phyloP scores from a whole-genome alignment of 2,113 vertebrate species.

The Stegostoma tigrinum region DNA sequence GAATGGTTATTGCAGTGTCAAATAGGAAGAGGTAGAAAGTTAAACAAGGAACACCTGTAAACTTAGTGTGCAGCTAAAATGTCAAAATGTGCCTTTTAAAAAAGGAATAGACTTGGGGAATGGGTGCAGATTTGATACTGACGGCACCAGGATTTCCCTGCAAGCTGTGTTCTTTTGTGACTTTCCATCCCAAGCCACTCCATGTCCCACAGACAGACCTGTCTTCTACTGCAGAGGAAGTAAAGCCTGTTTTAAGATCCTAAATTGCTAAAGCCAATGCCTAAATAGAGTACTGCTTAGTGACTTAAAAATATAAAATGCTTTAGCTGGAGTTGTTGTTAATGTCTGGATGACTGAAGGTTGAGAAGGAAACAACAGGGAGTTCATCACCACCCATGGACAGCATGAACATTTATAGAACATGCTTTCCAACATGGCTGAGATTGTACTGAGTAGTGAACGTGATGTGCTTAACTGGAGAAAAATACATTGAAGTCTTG shows the following conservation, averaged over 20 bases:
- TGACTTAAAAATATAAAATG: neutral
- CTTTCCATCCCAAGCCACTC: neutral
- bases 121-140: neutral
- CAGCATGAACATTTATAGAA: neutral
- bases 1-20: neutral
- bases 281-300: neutral
- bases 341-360: neutral
- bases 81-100: neutral
- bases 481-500: neutral
- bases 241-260: neutral
- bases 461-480: neutral
- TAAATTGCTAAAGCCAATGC: neutral
- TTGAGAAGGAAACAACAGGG: neutral
- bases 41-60: neutral
- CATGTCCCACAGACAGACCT: neutral
- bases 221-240: neutral
- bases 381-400: neutral
- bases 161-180: neutral
- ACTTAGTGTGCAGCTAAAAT: neutral
- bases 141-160: neutral
- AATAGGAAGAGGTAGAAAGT: neutral
- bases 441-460: neutral
- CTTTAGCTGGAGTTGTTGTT: neutral
- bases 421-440: neutral
- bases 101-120: neutral